Evolutionary conservation across 1,140 invertebrate genomes (phyloP), one percentile per base, ranked within the genome.

Genomic region (Rhyacophila brunnea): DNA sequence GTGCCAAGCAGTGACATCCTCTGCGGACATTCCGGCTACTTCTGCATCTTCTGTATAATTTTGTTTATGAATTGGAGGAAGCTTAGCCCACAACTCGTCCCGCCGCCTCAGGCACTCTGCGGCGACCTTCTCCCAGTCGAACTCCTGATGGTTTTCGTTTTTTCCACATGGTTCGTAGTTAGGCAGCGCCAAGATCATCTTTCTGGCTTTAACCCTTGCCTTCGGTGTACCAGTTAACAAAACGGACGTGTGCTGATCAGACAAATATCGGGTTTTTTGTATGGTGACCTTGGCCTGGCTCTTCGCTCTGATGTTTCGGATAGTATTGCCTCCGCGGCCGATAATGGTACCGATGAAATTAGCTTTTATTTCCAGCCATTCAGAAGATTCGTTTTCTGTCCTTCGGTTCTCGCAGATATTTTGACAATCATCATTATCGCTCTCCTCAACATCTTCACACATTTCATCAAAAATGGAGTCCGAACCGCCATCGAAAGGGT

Each of bases 21-120:
- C 73, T 1, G 73, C 55, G 20, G 80, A 68, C 81, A 94, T 85
- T 14, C 80, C 80, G 14, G 83, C 74, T 1, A 96, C 83, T 61
- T 77, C 75, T 0, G 85, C 83, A 68, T 89, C 81, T 80, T 96
- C 93, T 62, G 82, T 73, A 67, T 96, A 97, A 68, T 96, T 93
- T 67, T 93, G 75, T 73, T 95, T 96, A 2, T 81, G 77, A 11
- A 95, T 80, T 1, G 80, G 73, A 1, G 87, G 85, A 14, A 85
- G 75, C 56, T 83, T 79, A 1, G 81, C 79, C 82, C 84, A 90
- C 54, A 81, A 81, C 46, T 75, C 74, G 46, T 79, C 74, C 51
- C 81, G 78, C 6, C 68, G 70, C 55, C 73, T 64, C 51, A 85
- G 80, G 79, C 87, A 70, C 52, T 66, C 66, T 19, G 68, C 64